Percentiles rank a stretch among this genome's conserved stretches.
Conservation (phyloP, 2,797 vertebrate genomes). For the Falco biarmicus region DNA sequence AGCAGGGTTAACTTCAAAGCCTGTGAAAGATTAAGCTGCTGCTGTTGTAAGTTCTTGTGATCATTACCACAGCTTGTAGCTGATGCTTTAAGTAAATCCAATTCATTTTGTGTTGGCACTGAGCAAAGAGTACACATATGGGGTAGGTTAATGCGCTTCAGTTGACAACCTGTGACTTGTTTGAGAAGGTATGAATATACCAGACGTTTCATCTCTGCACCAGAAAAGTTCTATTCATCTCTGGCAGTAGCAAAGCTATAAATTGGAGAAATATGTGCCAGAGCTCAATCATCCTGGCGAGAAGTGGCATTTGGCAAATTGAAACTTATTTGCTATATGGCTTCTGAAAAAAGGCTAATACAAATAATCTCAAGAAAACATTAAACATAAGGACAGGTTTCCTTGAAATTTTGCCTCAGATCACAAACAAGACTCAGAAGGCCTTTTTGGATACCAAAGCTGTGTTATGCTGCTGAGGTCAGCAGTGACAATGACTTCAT, state of each 20-base stretch:
- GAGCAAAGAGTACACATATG: not conserved
- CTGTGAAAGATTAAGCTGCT: not conserved
- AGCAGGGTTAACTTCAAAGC: not conserved
- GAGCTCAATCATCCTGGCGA: not conserved
- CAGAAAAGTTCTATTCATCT: not conserved
- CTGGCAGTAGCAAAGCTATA: not conserved
- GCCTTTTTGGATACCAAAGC: not conserved
- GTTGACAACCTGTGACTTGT: not conserved
- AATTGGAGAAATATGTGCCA: conserved; percentile 10
- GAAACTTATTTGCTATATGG: not conserved
- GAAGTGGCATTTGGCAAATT: not conserved
- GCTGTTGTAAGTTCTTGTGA: not conserved
- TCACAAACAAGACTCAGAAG: not conserved
- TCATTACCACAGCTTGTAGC: not conserved
- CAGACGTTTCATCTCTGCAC: not conserved
- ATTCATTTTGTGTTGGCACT: not conserved
- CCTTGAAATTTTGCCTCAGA: not conserved
- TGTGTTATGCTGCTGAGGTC: not conserved
- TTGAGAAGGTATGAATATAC: not conserved
- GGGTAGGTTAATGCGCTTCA: not conserved
- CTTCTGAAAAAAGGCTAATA: not conserved
- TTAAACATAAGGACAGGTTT: not conserved
- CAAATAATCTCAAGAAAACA: not conserved
- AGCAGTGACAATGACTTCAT: not conserved
- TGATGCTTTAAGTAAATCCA: not conserved